Evolutionary conservation across 2,888 invertebrate genomes (phyloP).

Genomic region (Pardosa pseudoannulata): DNA sequence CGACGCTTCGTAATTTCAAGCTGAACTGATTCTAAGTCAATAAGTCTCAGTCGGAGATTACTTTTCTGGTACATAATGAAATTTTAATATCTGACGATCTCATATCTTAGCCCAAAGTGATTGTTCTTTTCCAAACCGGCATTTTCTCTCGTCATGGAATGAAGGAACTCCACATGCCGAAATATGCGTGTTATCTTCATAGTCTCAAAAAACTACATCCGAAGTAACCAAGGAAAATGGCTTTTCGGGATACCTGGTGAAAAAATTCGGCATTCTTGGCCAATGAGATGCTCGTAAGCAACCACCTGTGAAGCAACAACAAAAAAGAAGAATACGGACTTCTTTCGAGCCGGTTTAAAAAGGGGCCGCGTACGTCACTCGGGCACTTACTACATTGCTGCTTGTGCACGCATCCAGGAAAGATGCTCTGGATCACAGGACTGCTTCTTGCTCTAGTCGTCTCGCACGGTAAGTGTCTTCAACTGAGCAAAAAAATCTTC

Average conservation of each 20-base stretch:
- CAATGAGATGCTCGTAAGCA: conserved; percentile 53
- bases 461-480: conserved; percentile 54
- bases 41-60: too few species aligned
- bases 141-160: neutral
- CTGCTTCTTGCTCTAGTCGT: conserved; percentile 29
- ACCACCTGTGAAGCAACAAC: conserved; percentile 62
- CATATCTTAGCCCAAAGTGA: too few species aligned
- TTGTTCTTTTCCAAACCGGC: too few species aligned
- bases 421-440: conserved; percentile 64
- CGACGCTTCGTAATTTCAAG: too few species aligned
- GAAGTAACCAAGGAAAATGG: conserved; percentile 46
- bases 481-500: too few species aligned
- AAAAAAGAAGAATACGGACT: conserved; percentile 35
- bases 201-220: conserved; percentile 41
- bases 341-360: conserved; percentile 66
- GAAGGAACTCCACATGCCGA: conserved; percentile 5
- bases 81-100: too few species aligned
- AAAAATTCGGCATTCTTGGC: conserved; percentile 44
- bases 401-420: neutral
- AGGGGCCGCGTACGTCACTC: conserved; percentile 36
- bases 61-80: too few species aligned
- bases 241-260: conserved; percentile 38
- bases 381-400: neutral
- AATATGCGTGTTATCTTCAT: conserved; percentile 42
- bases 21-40: too few species aligned